These are phyloP conservation scores for Drosophila kikkawai DNA, from an alignment of 1,140 invertebrate species.

Conservation along the genomic window DNA sequence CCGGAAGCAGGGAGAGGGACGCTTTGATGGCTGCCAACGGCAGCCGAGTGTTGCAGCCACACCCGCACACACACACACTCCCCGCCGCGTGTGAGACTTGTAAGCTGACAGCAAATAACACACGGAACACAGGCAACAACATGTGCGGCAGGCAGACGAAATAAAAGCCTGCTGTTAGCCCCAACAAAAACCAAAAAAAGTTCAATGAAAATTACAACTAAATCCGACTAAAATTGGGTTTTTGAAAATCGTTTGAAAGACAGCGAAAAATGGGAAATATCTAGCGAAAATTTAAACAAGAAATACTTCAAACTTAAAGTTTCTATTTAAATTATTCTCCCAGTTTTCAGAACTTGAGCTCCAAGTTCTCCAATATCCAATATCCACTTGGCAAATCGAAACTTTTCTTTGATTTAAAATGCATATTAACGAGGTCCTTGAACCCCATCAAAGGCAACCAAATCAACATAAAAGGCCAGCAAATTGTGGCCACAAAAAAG, in stretches of 20 bases:
- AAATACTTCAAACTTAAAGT: background rate
- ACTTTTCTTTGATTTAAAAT: conserved; percentile 20
- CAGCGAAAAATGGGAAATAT: background rate
- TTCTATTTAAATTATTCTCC: background rate
- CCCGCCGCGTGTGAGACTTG: conserved; percentile 17
- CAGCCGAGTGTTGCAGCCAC: conserved; percentile 50
- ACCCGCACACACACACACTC: conserved; percentile 1
- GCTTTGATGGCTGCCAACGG: conserved; percentile 59
- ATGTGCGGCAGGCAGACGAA: conserved; percentile 47
- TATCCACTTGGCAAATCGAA: conserved; percentile 16
- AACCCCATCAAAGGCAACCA: conserved; percentile 37
- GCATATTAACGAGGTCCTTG: conserved; percentile 26
- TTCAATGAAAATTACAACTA: conserved; percentile 12
- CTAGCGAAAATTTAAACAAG: background rate
- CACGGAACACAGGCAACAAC: conserved; percentile 37
- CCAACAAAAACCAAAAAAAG: background rate
- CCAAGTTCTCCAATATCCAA: conserved; percentile 7
- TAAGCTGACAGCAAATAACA: conserved; percentile 29
- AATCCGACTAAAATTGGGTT: conserved; percentile 15
- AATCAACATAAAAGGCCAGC: conserved; percentile 37
- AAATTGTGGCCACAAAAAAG: conserved; percentile 16
- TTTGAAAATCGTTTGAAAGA: background rate
- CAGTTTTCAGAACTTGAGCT: background rate
- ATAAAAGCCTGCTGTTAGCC: conserved; percentile 11
- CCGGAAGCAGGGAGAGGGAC: background rate